Percentiles rank a stretch among this genome's conserved stretches.
Evolutionary conservation across 2,888 invertebrate genomes (phyloP).

Genomic region (Campopleginae sp.): DNA sequence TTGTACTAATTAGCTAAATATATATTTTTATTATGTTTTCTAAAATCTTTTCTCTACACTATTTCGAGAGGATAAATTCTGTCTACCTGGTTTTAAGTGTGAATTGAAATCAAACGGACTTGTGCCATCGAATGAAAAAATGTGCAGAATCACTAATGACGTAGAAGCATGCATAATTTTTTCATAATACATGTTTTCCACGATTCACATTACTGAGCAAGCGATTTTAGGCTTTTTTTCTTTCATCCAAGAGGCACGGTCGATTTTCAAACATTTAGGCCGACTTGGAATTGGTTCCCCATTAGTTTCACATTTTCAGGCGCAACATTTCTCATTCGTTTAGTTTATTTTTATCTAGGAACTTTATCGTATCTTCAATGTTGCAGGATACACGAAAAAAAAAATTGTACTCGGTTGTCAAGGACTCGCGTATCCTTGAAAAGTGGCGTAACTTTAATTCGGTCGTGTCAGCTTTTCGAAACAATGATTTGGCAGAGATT

Average conservation of each 20-base stretch:
- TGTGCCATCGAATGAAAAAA: constrained; percentile 33
- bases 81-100: constrained; percentile 13
- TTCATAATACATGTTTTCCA: constrained; percentile 15
- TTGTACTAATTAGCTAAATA: neutral
- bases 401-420: neutral
- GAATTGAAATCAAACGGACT: constrained; percentile 15
- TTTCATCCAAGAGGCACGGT: constrained; percentile 27
- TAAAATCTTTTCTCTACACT: neutral
- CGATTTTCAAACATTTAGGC: constrained; percentile 15
- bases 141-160: constrained; percentile 47
- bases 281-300: neutral
- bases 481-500: no score
- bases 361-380: neutral
- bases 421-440: neutral
- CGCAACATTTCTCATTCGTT: neutral
- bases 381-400: neutral
- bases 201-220: constrained; percentile 33
- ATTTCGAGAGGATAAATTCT: neutral
- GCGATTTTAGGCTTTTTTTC: constrained; percentile 5
- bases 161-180: constrained; percentile 53
- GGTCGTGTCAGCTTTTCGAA: no score
- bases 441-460: no score
- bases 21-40: neutral
- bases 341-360: neutral
- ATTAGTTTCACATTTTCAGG: neutral